Conservation (phyloP, 2,888 invertebrate species). For the Acheta domesticus region DNA sequence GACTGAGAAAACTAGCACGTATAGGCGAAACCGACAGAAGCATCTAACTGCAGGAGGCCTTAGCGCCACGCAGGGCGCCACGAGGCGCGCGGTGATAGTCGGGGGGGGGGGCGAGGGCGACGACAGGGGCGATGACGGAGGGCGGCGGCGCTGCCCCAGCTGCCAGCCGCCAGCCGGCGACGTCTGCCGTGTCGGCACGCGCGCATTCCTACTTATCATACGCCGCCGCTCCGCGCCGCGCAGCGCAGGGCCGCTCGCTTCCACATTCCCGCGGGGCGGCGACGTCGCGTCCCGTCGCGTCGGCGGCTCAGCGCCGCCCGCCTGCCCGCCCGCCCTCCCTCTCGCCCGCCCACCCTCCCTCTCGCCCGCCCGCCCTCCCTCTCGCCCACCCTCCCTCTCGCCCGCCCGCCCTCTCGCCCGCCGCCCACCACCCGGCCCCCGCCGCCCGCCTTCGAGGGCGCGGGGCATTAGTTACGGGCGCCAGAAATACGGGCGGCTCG, state of each 20-base stretch:
- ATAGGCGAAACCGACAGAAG: no score
- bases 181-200: neutral
- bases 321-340: neutral
- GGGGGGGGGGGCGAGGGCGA: neutral
- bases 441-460: neutral
- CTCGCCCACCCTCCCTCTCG: no score
- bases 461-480: neutral
- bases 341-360: no score
- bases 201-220: conserved; percentile 11
- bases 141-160: neutral
- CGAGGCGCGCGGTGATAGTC: no score
- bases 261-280: neutral
- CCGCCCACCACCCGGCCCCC: no score
- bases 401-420: no score
- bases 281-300: neutral
- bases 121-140: neutral
- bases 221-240: neutral
- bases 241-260: no score
- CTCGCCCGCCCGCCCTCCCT: no score
- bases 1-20: no score
- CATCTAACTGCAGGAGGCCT: no score
- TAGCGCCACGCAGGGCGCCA: no score
- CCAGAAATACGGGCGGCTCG: neutral
- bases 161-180: neutral
- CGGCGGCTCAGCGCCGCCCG: neutral